Evolutionary conservation across 2,888 invertebrate genomes (phyloP), one percentile per base, ranked within the genome.

Genomic region (Laothoe populi): DNA sequence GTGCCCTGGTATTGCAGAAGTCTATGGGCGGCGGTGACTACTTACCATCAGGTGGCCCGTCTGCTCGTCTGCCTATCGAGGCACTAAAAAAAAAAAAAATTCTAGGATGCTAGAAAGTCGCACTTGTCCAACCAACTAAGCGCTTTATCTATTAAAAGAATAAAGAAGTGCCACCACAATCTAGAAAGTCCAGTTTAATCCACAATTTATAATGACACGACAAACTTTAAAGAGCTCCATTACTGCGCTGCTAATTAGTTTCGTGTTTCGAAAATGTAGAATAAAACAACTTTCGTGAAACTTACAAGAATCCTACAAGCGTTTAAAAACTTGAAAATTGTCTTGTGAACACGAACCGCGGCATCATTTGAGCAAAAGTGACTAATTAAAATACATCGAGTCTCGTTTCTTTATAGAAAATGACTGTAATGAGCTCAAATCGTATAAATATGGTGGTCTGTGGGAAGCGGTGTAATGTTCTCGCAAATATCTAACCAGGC

Each of bases 211-310:
- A 53, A 49, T 49, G 49, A 53, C 53, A 35, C 53, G 53, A 53
- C 53, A 59, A 59, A 48, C 48, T 62, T 38, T 46, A 58, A 61
- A 46, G 46, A 65, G 57, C 62, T 61, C 63, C 64, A 63, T 60
- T 49, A 59, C 64, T 60, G 62, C 59, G 53, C 63, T 63, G 64
- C 64, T 69, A 68, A 70, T 72, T 68, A 72, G 64, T 69, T 70
- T 67, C 64, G 62, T 64, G 65, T 66, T 63, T 66, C 64, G 57
- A 62, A 68, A 64, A 65, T 68, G 40, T 40, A 48, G 46, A 66
- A 59, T 64, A 66, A 67, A 71, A 64, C 63, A 67, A 69, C 67
- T 42, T 57, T 45, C 44, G 19, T 31, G 53, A 53, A 53, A 53
- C 53, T 58, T 42, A 58, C 57, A 60, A 60, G 60, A 60, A 46